Evolutionary conservation across 1,140 invertebrate species (phyloP).

Genomic region (Heliconius hewitsoni): DNA sequence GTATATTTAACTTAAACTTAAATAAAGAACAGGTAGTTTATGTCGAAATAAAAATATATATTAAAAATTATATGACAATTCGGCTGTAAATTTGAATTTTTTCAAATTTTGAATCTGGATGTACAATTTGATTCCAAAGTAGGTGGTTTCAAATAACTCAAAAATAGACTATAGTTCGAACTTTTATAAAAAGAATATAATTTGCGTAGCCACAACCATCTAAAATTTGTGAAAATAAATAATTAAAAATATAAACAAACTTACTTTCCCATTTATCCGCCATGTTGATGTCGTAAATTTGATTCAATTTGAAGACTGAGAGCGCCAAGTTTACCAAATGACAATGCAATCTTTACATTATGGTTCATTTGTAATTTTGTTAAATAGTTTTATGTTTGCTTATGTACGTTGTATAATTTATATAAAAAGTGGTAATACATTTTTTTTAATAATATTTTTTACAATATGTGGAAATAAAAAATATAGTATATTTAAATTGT

Average conservation of each 20-base stretch:
- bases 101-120: constrained; percentile 78
- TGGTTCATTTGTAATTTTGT: constrained; percentile 22
- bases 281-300: constrained; percentile 85
- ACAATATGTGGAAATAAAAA: neutral
- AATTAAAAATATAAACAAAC: constrained; percentile 74
- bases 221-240: constrained; percentile 27
- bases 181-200: constrained; percentile 41
- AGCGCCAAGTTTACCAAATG: constrained; percentile 67
- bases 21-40: constrained; percentile 29
- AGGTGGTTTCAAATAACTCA: constrained; percentile 30
- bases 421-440: neutral
- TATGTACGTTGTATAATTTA: neutral
- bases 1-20: constrained; percentile 22
- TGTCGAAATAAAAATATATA: constrained; percentile 41
- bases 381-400: neutral
- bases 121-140: constrained; percentile 52
- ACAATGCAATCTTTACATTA: constrained; percentile 39
- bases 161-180: constrained; percentile 40
- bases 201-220: constrained; percentile 10
- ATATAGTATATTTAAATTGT: neutral
- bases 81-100: constrained; percentile 76
- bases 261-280: constrained; percentile 89
- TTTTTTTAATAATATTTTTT: neutral
- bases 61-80: constrained; percentile 58
- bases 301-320: constrained; percentile 73